phyloP scores from a whole-genome alignment of 2,113 vertebrate species.

The Odontophorus gujanensis region DNA sequence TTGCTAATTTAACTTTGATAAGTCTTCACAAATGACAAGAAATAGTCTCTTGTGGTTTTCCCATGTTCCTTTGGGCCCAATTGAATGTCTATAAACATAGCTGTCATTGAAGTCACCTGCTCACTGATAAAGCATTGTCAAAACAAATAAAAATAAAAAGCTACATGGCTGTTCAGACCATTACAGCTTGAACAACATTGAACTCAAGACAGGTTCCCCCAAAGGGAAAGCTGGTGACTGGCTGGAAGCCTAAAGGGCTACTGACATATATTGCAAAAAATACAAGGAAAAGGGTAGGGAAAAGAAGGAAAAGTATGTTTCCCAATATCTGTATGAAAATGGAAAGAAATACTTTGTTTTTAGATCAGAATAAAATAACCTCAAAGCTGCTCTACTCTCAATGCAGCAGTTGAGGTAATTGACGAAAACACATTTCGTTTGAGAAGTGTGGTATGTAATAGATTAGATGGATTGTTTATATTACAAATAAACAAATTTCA shows the following conservation, averaged over 20 bases:
- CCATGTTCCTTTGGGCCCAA: background rate
- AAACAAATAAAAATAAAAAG: background rate
- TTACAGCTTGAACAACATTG: background rate
- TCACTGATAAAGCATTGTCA: background rate
- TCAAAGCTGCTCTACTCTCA: background rate
- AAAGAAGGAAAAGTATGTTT: background rate
- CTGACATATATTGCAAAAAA: rapidly evolving
- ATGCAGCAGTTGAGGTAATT: background rate
- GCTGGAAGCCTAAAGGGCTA: background rate
- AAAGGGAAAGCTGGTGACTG: background rate
- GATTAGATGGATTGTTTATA: no score
- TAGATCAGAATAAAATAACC: background rate
- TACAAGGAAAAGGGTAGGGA: background rate
- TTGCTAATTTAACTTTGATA: constrained; percentile 46
- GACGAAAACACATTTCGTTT: background rate
- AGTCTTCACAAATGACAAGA: constrained; percentile 27
- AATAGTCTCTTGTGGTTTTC: constrained; percentile 37
- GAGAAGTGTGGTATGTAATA: background rate
- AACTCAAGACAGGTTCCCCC: background rate
- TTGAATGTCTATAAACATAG: constrained; percentile 2
- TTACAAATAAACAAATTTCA: background rate
- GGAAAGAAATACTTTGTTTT: background rate
- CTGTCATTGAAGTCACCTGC: constrained; percentile 30
- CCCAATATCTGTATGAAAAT: background rate
- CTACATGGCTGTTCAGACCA: background rate